A percentile compares a stretch with the other conserved stretches of the same genome.
phyloP scores from a whole-genome alignment of 2,797 vertebrate genomes.

The Xiphorhynchus erythropygius region DNA sequence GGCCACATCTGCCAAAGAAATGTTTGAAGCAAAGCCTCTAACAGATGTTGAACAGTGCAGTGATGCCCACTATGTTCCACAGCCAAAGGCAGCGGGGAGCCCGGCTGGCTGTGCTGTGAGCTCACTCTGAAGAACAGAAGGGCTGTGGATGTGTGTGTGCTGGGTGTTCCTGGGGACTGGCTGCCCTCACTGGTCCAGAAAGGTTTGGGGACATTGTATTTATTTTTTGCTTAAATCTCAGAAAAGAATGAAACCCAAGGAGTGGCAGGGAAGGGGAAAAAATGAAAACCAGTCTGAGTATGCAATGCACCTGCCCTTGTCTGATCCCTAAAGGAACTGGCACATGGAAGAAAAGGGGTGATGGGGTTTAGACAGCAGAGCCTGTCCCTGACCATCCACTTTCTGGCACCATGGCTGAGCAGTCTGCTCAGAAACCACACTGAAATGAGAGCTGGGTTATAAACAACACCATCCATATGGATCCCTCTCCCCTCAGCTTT shows the following conservation, averaged over 20 bases:
- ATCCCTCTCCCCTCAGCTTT: background rate
- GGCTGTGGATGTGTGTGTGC: background rate
- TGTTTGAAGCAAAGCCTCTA: background rate
- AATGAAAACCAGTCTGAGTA: background rate
- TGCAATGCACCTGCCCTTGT: background rate
- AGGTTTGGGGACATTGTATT: background rate
- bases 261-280: background rate
- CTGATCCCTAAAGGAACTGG: background rate
- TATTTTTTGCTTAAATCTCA: background rate
- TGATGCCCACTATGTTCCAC: background rate
- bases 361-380: no score
- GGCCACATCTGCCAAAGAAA: background rate
- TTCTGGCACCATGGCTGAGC: background rate
- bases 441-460: background rate
- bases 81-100: background rate
- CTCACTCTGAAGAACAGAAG: background rate
- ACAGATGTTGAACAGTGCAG: background rate
- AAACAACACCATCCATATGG: background rate
- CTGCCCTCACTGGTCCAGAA: background rate
- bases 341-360: background rate
- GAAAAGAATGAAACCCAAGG: background rate
- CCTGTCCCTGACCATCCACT: background rate
- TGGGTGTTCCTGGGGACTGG: rapidly evolving
- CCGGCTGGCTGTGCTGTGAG: background rate
- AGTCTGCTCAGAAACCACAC: background rate